These are phyloP conservation scores for Metalampra italica DNA, from an alignment of 2,888 invertebrate species.

Conservation along the genomic window DNA sequence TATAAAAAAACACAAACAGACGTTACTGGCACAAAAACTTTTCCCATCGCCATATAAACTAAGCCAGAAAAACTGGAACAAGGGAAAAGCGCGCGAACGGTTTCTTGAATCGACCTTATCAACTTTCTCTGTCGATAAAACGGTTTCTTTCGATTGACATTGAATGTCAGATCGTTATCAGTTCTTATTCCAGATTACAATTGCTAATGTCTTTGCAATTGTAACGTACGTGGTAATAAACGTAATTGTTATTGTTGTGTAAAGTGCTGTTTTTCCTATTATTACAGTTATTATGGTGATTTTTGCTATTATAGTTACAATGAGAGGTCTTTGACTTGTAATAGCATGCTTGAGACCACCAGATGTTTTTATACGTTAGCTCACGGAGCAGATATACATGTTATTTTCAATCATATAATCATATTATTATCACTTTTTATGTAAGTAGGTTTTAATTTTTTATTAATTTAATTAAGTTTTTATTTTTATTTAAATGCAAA, in stretches of 20 bases:
- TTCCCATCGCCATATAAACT: slow-evolving; percentile 12
- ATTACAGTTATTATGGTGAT: slow-evolving; percentile 7
- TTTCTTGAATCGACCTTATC: slow-evolving; percentile 1
- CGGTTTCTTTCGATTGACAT: slow-evolving; percentile 9
- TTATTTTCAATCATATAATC: too few species aligned
- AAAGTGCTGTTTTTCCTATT: slow-evolving; percentile 3
- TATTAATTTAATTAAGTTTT: too few species aligned
- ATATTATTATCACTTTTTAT: too few species aligned
- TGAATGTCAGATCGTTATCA: slow-evolving; percentile 7
- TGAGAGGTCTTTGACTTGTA: slow-evolving; percentile 2
- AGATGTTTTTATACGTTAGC: not conserved
- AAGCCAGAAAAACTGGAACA: slow-evolving; percentile 19
- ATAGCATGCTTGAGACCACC: too few species aligned
- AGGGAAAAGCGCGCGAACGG: slow-evolving; percentile 19
- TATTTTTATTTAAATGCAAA: too few species aligned
- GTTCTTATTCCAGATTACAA: slow-evolving; percentile 4
- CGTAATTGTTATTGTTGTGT: slow-evolving; percentile 4
- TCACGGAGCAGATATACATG: too few species aligned
- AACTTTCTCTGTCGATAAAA: slow-evolving; percentile 21
- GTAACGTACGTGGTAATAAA: slow-evolving; percentile 1
- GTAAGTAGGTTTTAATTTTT: too few species aligned
- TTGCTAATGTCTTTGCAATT: slow-evolving; percentile 6
- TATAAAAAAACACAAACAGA: slow-evolving; percentile 7
- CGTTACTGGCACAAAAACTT: slow-evolving; percentile 9
- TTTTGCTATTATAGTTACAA: not conserved